These are phyloP conservation scores for Smutsia gigantea DNA, from an alignment of 2,797 vertebrate species.

Conservation along the genomic window DNA sequence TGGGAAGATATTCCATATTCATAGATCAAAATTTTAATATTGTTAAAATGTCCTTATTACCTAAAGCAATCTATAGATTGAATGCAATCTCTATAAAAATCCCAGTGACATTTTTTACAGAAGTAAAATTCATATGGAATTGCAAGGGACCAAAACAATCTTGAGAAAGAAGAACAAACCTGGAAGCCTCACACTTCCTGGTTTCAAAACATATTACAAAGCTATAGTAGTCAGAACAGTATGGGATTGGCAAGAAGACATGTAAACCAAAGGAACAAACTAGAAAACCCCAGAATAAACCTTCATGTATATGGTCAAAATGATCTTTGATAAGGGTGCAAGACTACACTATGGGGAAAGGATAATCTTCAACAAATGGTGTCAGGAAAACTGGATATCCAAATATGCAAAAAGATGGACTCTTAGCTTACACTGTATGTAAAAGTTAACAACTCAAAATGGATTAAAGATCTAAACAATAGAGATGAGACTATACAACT, in stretches of 20 bases:
- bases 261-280: neutral
- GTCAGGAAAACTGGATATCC: neutral
- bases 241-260: neutral
- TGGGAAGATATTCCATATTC: neutral
- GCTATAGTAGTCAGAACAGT: neutral
- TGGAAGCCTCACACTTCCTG: neutral
- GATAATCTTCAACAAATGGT: neutral
- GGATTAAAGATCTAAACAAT: neutral
- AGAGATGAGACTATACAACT: neutral
- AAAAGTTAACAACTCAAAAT: neutral
- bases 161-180: neutral
- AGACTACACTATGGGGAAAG: neutral
- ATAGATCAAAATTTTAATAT: neutral
- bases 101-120: neutral
- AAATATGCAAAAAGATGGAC: neutral
- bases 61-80: neutral
- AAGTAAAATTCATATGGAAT: neutral
- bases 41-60: neutral
- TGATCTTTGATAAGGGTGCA: neutral
- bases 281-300: neutral
- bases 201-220: too few relatives aligned
- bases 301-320: neutral
- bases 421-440: neutral
- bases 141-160: neutral
- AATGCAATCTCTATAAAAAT: neutral